Evolutionary conservation across 2,113 vertebrate species (phyloP).

Genomic region (Lamprologus ornatipinnis): DNA sequence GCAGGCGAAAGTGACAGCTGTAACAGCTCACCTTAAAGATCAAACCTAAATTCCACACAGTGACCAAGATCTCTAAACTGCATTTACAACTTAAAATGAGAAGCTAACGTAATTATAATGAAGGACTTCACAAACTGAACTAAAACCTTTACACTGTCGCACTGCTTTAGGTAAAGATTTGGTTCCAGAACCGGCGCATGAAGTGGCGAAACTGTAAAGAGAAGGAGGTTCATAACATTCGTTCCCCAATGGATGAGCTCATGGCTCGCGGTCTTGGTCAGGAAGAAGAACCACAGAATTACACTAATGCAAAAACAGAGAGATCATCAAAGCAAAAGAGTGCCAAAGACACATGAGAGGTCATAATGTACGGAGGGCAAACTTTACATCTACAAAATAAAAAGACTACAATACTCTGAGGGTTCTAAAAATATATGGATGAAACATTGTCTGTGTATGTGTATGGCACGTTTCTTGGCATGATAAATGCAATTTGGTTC

Average conservation of each 20-base stretch:
- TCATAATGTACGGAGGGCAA: neutral
- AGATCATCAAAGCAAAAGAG: constrained; percentile 1
- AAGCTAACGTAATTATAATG: neutral
- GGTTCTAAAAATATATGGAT: neutral
- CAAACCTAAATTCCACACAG: neutral
- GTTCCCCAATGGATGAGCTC: constrained; percentile 64
- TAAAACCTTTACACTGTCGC: neutral
- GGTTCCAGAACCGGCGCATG: constrained; percentile 98
- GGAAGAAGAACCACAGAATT: constrained; percentile 20
- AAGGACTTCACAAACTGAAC: neutral
- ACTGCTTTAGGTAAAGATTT: constrained; percentile 88
- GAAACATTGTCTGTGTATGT: neutral
- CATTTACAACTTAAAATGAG: neutral
- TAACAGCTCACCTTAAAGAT: neutral
- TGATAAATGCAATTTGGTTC: neutral
- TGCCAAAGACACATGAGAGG: constrained; percentile 9
- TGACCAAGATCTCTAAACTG: neutral
- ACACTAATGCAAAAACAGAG: constrained; percentile 1
- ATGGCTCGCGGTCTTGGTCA: constrained; percentile 49
- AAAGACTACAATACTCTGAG: neutral
- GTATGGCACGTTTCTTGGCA: neutral
- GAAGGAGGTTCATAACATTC: constrained; percentile 74
- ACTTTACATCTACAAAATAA: neutral
- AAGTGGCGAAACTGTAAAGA: constrained; percentile 98
- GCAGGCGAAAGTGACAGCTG: neutral